Evolutionary conservation across 2,888 invertebrate genomes (phyloP).

Genomic region (Nudaria mundana): DNA sequence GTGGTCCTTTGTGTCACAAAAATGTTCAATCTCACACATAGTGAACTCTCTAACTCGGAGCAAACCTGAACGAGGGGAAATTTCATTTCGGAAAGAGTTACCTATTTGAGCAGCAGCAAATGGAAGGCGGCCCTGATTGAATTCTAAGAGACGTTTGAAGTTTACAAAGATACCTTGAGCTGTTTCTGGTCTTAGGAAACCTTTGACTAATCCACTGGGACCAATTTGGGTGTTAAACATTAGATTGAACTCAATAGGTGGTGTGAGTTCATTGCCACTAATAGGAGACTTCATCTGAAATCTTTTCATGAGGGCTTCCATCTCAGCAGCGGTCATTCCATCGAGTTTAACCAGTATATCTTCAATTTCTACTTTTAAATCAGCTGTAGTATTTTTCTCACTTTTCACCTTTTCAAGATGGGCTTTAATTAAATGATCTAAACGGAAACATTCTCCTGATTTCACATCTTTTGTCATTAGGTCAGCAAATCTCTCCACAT

Average conservation of each 20-base stretch:
- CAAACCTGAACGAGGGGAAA: slow-evolving; percentile 97
- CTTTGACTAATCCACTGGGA: slow-evolving; percentile 96
- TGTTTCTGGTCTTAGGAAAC: slow-evolving; percentile 98
- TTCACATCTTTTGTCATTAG: slow-evolving; percentile 99
- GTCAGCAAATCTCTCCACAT: slow-evolving; percentile 99
- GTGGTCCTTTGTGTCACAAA: slow-evolving; percentile 97
- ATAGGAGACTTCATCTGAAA: slow-evolving; percentile 97
- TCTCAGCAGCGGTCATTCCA: slow-evolving; percentile 94
- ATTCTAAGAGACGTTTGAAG: slow-evolving; percentile 97
- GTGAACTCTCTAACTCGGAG: slow-evolving; percentile 98
- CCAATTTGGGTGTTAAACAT: slow-evolving; percentile 99
- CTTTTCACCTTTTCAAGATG: slow-evolving; percentile 91
- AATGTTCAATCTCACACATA: slow-evolving; percentile 99
- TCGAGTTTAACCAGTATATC: slow-evolving; percentile 92
- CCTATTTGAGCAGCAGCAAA: slow-evolving; percentile 99
- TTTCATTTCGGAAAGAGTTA: slow-evolving; percentile 99
- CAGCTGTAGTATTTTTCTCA: slow-evolving; percentile 90
- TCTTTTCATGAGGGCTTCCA: slow-evolving; percentile 91
- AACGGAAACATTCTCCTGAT: slow-evolving; percentile 97
- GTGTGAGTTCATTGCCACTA: slow-evolving; percentile 96
- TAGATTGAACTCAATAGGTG: slow-evolving; percentile 98
- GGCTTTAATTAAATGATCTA: slow-evolving; percentile 98
- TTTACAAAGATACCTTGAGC: slow-evolving; percentile 99
- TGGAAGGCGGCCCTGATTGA: slow-evolving; percentile 97
- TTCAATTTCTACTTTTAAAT: slow-evolving; percentile 86